phyloP scores from a whole-genome alignment of 1,140 invertebrate genomes.

The Matsumurasca onukii region DNA sequence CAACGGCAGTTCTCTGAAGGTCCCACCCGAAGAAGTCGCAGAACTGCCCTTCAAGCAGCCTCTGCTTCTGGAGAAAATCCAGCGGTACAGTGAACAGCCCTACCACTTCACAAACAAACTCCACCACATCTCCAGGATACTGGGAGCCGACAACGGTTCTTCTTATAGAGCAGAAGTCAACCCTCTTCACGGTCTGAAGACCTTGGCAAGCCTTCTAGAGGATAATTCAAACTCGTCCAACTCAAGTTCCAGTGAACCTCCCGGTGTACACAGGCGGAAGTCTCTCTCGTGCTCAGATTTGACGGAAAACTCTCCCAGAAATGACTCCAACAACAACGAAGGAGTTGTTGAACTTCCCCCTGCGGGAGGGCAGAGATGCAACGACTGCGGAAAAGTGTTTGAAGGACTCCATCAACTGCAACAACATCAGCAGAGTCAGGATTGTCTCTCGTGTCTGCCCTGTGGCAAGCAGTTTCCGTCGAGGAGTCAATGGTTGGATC shows the following conservation, averaged over 20 bases:
- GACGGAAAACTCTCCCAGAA: constrained; percentile 25
- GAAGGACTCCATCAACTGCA: constrained; percentile 70
- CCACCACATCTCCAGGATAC: constrained; percentile 28
- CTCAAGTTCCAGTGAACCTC: not conserved
- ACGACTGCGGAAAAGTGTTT: constrained; percentile 60
- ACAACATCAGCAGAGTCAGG: constrained; percentile 67
- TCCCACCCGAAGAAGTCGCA: not conserved
- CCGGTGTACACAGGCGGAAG: constrained; percentile 8
- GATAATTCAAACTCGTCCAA: constrained; percentile 7
- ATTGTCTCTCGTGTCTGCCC: constrained; percentile 57
- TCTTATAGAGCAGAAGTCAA: not conserved
- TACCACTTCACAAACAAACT: constrained; percentile 2
- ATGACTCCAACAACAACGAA: constrained; percentile 39
- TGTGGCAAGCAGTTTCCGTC: constrained; percentile 55
- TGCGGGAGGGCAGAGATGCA: constrained; percentile 44
- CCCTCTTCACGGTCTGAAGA: constrained; percentile 29
- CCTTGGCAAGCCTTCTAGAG: constrained; percentile 31
- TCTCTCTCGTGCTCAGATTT: constrained; percentile 23
- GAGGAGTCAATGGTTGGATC: constrained; percentile 37
- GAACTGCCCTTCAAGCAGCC: constrained; percentile 15
- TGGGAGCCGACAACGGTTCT: constrained; percentile 13
- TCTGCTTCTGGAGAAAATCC: constrained; percentile 1
- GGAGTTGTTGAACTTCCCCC: constrained; percentile 8
- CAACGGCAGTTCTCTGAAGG: not conserved
- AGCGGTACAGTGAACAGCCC: constrained; percentile 4